These are phyloP conservation scores for Lepisosteus osseus DNA, from an alignment of 2,113 vertebrate genomes.

Conservation along the genomic window DNA sequence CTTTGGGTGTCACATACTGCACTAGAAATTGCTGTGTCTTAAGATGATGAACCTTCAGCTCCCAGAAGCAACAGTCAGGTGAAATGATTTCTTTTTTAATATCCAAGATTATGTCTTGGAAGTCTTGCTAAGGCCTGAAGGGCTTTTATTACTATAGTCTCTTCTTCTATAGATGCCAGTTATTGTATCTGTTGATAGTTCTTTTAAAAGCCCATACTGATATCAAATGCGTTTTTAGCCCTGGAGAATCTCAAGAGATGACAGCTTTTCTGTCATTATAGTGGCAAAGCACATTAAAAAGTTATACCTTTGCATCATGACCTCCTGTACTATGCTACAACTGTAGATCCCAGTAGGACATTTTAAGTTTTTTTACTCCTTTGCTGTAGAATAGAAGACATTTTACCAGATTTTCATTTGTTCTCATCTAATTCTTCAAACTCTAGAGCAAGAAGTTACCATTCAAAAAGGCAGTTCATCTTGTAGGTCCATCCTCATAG, in stretches of 20 bases:
- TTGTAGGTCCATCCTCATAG: too few relatives aligned
- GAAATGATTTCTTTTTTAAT: slow-evolving; percentile 2
- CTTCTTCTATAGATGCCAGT: neutral
- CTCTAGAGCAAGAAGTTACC: too few relatives aligned
- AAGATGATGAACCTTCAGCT: slow-evolving; percentile 3
- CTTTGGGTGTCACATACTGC: neutral
- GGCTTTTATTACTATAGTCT: neutral
- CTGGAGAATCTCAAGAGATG: neutral
- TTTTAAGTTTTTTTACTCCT: neutral
- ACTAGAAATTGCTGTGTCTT: neutral
- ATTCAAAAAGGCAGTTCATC: too few relatives aligned
- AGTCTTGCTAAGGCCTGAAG: neutral
- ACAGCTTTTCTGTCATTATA: neutral
- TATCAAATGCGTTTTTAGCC: slow-evolving; percentile 1
- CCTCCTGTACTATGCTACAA: neutral
- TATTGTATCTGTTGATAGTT: neutral
- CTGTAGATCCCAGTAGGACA: neutral
- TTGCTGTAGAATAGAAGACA: too few relatives aligned
- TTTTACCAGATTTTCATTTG: too few relatives aligned
- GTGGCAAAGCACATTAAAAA: slow-evolving; percentile 1
- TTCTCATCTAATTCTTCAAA: too few relatives aligned
- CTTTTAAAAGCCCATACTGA: neutral
- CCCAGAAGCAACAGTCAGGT: slow-evolving; percentile 2
- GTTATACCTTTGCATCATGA: neutral
- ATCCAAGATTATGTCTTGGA: slow-evolving; percentile 8